Percentiles rank a stretch among this genome's conserved stretches.
These are phyloP conservation scores for Sylvicola cinctus DNA, from an alignment of 2,888 invertebrate genomes.

Conservation along the genomic window DNA sequence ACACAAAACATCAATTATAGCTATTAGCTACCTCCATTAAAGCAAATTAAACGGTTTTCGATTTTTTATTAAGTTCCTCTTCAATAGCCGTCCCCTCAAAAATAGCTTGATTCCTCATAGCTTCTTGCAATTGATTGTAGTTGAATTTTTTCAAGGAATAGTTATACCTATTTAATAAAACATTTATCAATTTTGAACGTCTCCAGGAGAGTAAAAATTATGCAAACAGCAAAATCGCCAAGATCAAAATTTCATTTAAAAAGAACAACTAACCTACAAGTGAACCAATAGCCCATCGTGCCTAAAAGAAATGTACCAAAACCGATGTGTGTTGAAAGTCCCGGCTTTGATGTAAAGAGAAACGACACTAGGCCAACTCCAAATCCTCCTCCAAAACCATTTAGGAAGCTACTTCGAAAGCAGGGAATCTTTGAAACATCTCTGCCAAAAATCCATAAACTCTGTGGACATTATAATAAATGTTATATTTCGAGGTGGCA, in stretches of 20 bases:
- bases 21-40: no score
- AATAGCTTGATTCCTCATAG: slow-evolving; percentile 35
- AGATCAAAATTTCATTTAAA: no score
- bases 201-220: no score
- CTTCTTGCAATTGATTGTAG: slow-evolving; percentile 36
- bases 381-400: slow-evolving; percentile 50
- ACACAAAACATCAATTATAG: no score
- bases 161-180: slow-evolving; percentile 31
- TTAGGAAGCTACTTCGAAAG: slow-evolving; percentile 54
- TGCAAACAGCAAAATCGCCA: no score
- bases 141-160: slow-evolving; percentile 46
- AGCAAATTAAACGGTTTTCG: not conserved
- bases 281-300: slow-evolving; percentile 46
- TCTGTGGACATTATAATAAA: no score
- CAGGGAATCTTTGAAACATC: slow-evolving; percentile 60
- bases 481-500: no score
- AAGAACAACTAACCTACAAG: slow-evolving; percentile 29
- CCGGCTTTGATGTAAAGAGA: slow-evolving; percentile 48
- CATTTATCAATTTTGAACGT: not conserved
- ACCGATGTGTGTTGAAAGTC: slow-evolving; percentile 39
- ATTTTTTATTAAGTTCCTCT: slow-evolving; percentile 8
- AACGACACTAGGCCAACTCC: slow-evolving; percentile 45
- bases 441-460: slow-evolving; percentile 42
- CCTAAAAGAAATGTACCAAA: slow-evolving; percentile 41
- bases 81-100: slow-evolving; percentile 41